Conservation (phyloP, 1,140 invertebrate genomes). For the Lerema accius region DNA sequence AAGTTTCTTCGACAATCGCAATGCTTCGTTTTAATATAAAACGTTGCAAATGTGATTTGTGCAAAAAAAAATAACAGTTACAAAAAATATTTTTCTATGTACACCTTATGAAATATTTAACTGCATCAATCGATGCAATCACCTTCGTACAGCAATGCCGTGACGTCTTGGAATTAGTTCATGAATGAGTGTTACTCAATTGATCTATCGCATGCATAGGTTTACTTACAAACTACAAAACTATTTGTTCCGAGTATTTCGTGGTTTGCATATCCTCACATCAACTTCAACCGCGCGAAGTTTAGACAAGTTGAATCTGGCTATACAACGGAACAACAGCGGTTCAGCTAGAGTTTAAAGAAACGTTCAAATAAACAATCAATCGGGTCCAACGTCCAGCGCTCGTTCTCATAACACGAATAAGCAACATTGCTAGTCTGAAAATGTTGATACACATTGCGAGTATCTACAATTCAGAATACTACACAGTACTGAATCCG, state of each 20-base stretch:
- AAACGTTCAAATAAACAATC: slow-evolving; percentile 28
- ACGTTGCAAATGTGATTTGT: too few species aligned
- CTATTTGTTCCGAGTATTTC: background rate
- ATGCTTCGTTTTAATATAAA: too few species aligned
- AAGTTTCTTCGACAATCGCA: too few species aligned
- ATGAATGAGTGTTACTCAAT: background rate
- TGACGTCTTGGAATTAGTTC: background rate
- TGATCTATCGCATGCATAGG: background rate
- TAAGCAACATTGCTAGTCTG: slow-evolving; percentile 7
- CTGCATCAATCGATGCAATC: background rate
- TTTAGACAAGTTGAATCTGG: slow-evolving; percentile 20
- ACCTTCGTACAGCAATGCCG: background rate
- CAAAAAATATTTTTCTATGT: too few species aligned
- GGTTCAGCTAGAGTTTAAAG: slow-evolving; percentile 22
- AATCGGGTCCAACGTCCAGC: slow-evolving; percentile 12
- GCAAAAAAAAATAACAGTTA: too few species aligned
- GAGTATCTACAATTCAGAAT: too few species aligned
- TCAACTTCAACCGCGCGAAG: slow-evolving; percentile 13
- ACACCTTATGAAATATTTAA: background rate
- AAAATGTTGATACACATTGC: background rate
- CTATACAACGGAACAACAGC: slow-evolving; percentile 16
- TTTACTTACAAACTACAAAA: background rate
- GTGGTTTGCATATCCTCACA: slow-evolving; percentile 7
- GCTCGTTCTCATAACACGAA: slow-evolving; percentile 12
- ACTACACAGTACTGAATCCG: too few species aligned